A percentile compares a stretch with the other conserved stretches of the same genome.
Conservation (phyloP, 2,888 invertebrate genomes). For the Hemicrepidius hirtus region DNA sequence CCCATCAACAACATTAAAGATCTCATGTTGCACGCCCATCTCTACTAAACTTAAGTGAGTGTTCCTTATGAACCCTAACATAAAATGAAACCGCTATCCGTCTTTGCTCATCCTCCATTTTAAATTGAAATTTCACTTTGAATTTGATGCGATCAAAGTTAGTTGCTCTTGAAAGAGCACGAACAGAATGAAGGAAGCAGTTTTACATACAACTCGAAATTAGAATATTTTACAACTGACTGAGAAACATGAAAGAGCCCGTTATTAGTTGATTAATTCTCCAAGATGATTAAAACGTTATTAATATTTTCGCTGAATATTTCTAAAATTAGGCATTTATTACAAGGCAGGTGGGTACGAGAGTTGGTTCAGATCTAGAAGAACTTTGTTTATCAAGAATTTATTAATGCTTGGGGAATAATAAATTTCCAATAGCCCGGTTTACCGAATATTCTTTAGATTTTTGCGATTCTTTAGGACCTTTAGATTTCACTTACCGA, state of each 20-base stretch:
- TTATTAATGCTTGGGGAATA: constrained; percentile 2
- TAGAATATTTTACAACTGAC: constrained; percentile 60
- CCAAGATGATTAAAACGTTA: constrained; percentile 52
- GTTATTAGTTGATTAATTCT: constrained; percentile 52
- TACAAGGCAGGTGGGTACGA: constrained; percentile 26
- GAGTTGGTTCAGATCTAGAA: constrained; percentile 1
- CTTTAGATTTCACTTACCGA: too few species aligned
- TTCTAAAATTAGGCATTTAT: constrained; percentile 38
- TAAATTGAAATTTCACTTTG: constrained; percentile 70
- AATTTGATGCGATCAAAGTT: constrained; percentile 68
- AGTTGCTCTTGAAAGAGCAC: constrained; percentile 59
- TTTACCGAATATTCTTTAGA: not conserved
- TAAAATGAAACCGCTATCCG: constrained; percentile 64
- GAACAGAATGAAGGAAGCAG: constrained; percentile 59
- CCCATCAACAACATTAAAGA: constrained; percentile 6
- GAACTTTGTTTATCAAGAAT: constrained; percentile 7
- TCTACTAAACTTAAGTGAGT: constrained; percentile 52
- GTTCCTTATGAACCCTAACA: constrained; percentile 60
- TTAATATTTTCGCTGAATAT: constrained; percentile 45
- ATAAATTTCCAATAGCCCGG: not conserved
- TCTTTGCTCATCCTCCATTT: constrained; percentile 66
- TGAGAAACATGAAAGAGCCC: constrained; percentile 52
- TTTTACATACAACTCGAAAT: constrained; percentile 61
- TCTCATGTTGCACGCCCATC: constrained; percentile 31
- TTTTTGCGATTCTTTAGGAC: too few species aligned